Conservation (phyloP, 2,888 invertebrate species). For the Amiota minor region DNA sequence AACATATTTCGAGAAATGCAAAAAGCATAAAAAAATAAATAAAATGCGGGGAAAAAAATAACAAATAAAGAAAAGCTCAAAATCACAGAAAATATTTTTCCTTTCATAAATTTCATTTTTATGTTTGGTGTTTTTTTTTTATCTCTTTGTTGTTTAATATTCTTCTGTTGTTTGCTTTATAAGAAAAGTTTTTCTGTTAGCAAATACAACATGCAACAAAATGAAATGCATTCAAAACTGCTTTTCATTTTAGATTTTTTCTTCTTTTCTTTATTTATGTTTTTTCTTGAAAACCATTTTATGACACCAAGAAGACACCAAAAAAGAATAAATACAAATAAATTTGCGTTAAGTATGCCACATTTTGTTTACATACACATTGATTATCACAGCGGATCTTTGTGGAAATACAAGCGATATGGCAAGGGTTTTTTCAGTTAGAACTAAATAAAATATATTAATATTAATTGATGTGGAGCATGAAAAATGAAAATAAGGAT, state of each 20-base stretch:
- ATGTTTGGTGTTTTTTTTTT: slow-evolving; percentile 26
- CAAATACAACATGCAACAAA: slow-evolving; percentile 12
- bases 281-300: slow-evolving; percentile 63
- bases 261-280: slow-evolving; percentile 49
- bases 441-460: too few relatives aligned
- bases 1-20: slow-evolving; percentile 1
- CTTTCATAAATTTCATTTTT: slow-evolving; percentile 48
- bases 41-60: not conserved
- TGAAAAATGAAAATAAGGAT: too few relatives aligned
- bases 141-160: slow-evolving; percentile 42
- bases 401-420: too few relatives aligned
- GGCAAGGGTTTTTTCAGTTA: too few relatives aligned
- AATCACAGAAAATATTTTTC: slow-evolving; percentile 47
- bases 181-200: not conserved
- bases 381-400: not conserved
- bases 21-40: not conserved
- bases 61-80: slow-evolving; percentile 24
- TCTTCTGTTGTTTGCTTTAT: slow-evolving; percentile 18
- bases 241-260: slow-evolving; percentile 17
- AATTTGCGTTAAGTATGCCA: slow-evolving; percentile 42
- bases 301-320: slow-evolving; percentile 55
- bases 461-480: too few relatives aligned
- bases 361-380: not conserved
- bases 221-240: slow-evolving; percentile 4
- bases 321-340: slow-evolving; percentile 57